These are phyloP conservation scores for Bradypodion pumilum DNA, from an alignment of 2,797 vertebrate genomes.

Conservation along the genomic window DNA sequence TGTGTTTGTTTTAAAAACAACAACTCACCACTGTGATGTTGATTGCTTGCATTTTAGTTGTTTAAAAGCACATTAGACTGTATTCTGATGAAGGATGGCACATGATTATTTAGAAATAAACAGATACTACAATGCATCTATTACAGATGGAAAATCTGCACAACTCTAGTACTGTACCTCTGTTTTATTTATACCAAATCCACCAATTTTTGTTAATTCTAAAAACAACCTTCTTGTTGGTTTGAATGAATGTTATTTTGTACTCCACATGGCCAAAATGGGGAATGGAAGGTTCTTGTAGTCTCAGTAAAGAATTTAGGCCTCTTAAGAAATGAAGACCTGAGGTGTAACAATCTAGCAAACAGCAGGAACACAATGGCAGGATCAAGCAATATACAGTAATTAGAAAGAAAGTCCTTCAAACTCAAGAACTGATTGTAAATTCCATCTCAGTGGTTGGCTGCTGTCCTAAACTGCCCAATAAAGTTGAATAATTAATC, in stretches of 20 bases:
- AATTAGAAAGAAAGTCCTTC: slow-evolving; percentile 38
- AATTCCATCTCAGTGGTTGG: slow-evolving; percentile 48
- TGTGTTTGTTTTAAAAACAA: background rate
- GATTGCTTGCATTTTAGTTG: background rate
- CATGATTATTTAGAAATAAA: background rate
- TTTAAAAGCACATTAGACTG: background rate
- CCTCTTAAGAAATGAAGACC: slow-evolving; percentile 30
- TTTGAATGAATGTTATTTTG: slow-evolving; percentile 8
- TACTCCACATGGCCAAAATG: background rate
- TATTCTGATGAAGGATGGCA: background rate
- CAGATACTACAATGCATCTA: background rate
- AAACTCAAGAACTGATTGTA: slow-evolving; percentile 43
- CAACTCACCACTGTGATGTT: background rate
- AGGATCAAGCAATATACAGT: slow-evolving; percentile 33
- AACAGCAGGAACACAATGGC: slow-evolving; percentile 19
- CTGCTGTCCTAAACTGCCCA: slow-evolving; percentile 39
- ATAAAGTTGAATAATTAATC: slow-evolving; percentile 43
- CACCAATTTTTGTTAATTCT: background rate
- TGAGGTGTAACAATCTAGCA: slow-evolving; percentile 18
- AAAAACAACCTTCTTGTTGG: background rate
- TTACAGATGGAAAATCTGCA: background rate
- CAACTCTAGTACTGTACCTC: background rate
- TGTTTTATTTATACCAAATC: background rate
- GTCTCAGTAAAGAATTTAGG: slow-evolving; percentile 32
- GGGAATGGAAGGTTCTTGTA: slow-evolving; percentile 2